Evolutionary conservation across 53 echinoderm and acorn worm genomes (phyloP), one percentile per base, ranked within the genome.

Genomic region (Luidia sarsii): DNA sequence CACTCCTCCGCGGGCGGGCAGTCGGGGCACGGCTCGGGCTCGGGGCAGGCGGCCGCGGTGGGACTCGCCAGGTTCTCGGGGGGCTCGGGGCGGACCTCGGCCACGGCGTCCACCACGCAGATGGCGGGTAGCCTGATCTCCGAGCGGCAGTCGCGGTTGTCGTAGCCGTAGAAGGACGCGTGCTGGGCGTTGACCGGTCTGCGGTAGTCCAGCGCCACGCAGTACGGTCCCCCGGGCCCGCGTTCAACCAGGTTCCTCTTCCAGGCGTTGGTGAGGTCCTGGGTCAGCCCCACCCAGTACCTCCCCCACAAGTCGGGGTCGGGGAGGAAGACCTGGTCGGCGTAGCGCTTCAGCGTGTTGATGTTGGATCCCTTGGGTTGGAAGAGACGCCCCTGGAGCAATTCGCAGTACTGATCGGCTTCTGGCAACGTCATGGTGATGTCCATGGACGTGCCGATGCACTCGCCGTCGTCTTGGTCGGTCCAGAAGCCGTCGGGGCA

Each of bases 211-310:
- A 70, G 20, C 14, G 70, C 70, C 32, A 70, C 70, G 49, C 70
- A 70, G 49, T 70, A 49, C 32, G 70, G 70, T 50, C 70, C 70
- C 15, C 29, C 13, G 0, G 28, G 50, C 50, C 24, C 15, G 2
- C 7, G 7, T 10, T 67, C 67, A 24, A 49, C 70, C 3, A 70
- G 50, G 34, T 70, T 70, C 19, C 70, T 70, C 50, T 50, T 39
- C 70, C 70, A 70, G 8, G 70, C 70, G 49, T 70, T 32, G 33
- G 70, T 21, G 7, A 70, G 31, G 70, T 48, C 70, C 19, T 31
- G 2, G 32, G 70, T 70, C 32, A 70, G 70, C 49, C 49, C 70
- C 51, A 70, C 70, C 70, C 70, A 70, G 50, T 70, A 70, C 32
- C 70, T 46, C 20, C 19, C 28, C 70, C 70, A 70, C 8, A 48